Base-by-base conservation (phyloP, 2,888 invertebrate genomes). In the Scaptomyza polygonia region DNA sequence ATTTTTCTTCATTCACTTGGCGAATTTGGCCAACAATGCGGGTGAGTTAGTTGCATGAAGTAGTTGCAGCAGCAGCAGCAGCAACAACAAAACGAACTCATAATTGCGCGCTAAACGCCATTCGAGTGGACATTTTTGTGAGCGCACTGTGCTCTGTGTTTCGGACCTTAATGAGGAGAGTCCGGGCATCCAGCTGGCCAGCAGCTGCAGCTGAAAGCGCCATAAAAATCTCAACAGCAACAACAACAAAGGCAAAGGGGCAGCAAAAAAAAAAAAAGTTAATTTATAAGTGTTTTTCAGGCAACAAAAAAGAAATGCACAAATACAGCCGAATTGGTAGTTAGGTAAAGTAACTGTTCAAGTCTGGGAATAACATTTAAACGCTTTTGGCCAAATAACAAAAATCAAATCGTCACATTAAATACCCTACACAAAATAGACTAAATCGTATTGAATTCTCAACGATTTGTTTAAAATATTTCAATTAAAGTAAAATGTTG, bases 101-200 rank as follows among this genome's bases (percentile, higher is more conserved):
- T 85, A 80, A 86, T 80, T 85, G 86, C 69, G 54, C 79, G 79
- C 86, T 80, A 80, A 80, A 80, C 77, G 86, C 67, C 80, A 82
- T 82, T 79, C 75, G 76, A 82, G 78, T 82, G 80, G 86, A 80
- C 80, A 80, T 72, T 86, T 86, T 84, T 73, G 49, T 55, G 43
- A 62, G 45, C 71, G 45, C 71, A 44, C 42, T 16, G 21, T 21
- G 36, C 14, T 8, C 36, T 36, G 36, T 36, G n/a, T 5, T n/a
- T 9, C 12, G 58, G 48, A 58, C 57, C 71, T 71, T 63, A 75
- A 76, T 67, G 66, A 76, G 76, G 43, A 70, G 47, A 51, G 54
- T 67, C 49, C 39, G 73, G 73, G 43, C 65, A 56, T 42, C 64
- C 65, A 64, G 72, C 55, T 63, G 68, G 52, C 51, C 71, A 62